phyloP scores from a whole-genome alignment of 1,140 invertebrate genomes.

The Apis cerana region DNA sequence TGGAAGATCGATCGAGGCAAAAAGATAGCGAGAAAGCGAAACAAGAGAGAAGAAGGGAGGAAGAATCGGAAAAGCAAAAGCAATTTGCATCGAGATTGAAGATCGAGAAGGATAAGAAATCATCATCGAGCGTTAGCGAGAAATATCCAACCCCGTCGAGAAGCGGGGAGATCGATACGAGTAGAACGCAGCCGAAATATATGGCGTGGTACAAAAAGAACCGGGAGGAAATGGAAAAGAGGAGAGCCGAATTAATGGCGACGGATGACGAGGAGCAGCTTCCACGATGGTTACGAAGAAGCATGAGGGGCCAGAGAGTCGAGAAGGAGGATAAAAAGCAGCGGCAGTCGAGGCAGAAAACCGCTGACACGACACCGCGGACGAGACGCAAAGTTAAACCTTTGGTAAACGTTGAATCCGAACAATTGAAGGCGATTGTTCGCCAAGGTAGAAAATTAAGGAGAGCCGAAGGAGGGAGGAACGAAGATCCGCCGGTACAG shows the following conservation, averaged over 20 bases:
- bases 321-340: constrained; percentile 49
- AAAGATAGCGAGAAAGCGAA: constrained; percentile 10
- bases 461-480: constrained; percentile 65
- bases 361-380: constrained; percentile 64
- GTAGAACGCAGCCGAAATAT: constrained; percentile 78
- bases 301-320: constrained; percentile 42
- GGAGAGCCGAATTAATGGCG: constrained; percentile 65
- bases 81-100: constrained; percentile 23
- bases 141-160: constrained; percentile 44
- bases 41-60: constrained; percentile 28
- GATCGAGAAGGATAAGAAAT: constrained; percentile 46
- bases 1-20: constrained; percentile 20
- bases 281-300: constrained; percentile 70
- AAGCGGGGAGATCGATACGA: constrained; percentile 48
- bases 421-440: constrained; percentile 78
- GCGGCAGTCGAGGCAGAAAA: background rate
- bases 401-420: constrained; percentile 77
- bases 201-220: constrained; percentile 83
- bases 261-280: constrained; percentile 70
- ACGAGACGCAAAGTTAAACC: constrained; percentile 72
- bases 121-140: constrained; percentile 16
- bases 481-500: constrained; percentile 73
- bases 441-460: constrained; percentile 76
- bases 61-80: constrained; percentile 52
- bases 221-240: constrained; percentile 73